Evolutionary conservation across 2,113 vertebrate species (phyloP).

Genomic region (Phalacrocorax carbo): DNA sequence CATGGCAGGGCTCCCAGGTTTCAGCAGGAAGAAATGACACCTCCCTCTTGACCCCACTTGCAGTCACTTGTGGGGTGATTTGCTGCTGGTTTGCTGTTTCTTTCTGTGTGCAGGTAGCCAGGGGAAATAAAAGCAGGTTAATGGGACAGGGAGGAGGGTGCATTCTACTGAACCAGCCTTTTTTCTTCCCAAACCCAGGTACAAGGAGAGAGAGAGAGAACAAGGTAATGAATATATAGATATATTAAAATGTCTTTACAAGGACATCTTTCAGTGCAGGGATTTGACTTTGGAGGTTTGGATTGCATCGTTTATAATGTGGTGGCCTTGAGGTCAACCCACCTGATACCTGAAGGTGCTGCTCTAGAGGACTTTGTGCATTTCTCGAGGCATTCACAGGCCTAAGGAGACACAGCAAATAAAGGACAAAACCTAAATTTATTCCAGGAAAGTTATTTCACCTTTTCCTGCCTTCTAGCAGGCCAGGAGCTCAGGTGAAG

Average conservation of each 20-base stretch:
- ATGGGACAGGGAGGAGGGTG: neutral
- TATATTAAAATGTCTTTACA: neutral
- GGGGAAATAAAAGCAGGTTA: conserved; percentile 53
- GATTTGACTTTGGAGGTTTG: neutral
- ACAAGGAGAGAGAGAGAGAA: neutral
- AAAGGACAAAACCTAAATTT: neutral
- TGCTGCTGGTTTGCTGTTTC: neutral
- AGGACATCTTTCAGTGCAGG: neutral
- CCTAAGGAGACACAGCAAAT: neutral
- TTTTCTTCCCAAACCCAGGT: neutral
- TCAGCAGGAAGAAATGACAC: fast-evolving
- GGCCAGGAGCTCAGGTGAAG: neutral
- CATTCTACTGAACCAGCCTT: neutral
- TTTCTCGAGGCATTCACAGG: neutral
- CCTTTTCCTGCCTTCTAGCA: neutral
- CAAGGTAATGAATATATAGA: neutral
- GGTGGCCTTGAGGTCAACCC: neutral
- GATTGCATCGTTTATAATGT: neutral
- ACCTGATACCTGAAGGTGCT: neutral
- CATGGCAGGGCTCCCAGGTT: neutral
- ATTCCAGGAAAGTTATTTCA: neutral
- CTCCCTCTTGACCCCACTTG: neutral
- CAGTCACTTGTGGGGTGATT: fast-evolving
- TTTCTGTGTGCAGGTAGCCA: neutral
- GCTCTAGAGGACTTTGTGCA: neutral